phyloP scores from a whole-genome alignment of 2,888 invertebrate genomes.

The Hyposoter didymator region DNA sequence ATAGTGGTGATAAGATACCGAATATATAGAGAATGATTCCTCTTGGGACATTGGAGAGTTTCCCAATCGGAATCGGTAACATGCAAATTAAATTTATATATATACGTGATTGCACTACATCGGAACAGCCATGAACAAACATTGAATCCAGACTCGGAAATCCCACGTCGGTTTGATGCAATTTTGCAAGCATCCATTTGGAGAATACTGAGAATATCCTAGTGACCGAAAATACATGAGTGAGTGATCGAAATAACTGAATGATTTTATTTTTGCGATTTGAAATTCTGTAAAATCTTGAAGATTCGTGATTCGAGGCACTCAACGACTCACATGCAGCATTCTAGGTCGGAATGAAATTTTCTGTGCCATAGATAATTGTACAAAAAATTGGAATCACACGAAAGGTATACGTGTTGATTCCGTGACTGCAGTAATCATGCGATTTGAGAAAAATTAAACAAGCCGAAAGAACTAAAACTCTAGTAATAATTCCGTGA shows the following conservation, averaged over 20 bases:
- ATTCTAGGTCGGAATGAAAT: not conserved
- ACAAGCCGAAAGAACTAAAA: not conserved
- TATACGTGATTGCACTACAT: not conserved
- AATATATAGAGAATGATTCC: not conserved
- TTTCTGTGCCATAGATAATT: not conserved
- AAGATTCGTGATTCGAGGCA: not conserved
- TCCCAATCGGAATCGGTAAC: not conserved
- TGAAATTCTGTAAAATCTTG: not conserved
- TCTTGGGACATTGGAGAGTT: conserved; percentile 1
- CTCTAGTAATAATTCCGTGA: not conserved
- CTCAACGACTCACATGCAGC: not conserved
- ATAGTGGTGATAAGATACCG: conserved; percentile 1
- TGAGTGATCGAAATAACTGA: not conserved
- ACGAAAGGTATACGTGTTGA: not conserved
- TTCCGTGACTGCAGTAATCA: not conserved
- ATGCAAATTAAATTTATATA: not conserved
- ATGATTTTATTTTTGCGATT: not conserved
- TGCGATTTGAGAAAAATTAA: not conserved
- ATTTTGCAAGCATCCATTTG: no score
- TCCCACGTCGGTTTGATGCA: not conserved
- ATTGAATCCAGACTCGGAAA: not conserved
- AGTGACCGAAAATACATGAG: not conserved
- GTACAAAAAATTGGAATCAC: not conserved
- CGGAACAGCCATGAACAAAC: not conserved
- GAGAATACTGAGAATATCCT: not conserved